These are phyloP conservation scores for Acrocephalus scirpaceus DNA, from an alignment of 2,797 vertebrate species.

Conservation along the genomic window DNA sequence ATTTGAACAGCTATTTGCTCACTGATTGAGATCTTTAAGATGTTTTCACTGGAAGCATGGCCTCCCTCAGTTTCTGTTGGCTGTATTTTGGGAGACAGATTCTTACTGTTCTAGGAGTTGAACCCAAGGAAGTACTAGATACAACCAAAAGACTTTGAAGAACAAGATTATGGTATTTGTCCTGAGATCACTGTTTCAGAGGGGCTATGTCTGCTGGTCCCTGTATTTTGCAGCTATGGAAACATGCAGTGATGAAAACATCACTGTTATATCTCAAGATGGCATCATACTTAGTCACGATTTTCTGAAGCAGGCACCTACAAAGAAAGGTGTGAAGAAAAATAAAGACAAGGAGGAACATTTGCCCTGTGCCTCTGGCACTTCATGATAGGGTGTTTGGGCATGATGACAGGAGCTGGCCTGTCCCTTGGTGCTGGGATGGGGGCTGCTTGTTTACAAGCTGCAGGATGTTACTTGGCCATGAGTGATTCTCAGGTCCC, in stretches of 20 bases:
- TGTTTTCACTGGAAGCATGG: not conserved
- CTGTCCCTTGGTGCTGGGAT: not conserved
- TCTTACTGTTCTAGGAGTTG: not conserved
- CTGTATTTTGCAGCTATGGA: not conserved
- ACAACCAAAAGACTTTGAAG: not conserved
- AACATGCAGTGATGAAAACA: not conserved
- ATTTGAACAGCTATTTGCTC: not conserved
- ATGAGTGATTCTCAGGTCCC: not conserved
- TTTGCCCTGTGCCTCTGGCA: accelerated
- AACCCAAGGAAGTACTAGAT: not conserved
- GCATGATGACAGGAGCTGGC: not conserved
- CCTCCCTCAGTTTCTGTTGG: not conserved
- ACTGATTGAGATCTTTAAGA: not conserved
- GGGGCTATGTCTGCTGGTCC: not conserved
- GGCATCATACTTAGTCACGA: not conserved
- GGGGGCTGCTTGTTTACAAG: not conserved
- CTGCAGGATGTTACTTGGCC: not conserved
- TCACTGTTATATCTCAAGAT: not conserved
- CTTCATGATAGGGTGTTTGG: not conserved
- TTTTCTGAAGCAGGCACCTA: not conserved
- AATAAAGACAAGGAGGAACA: not conserved
- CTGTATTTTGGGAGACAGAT: not conserved
- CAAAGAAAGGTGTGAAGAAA: not conserved
- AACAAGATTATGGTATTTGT: not conserved
- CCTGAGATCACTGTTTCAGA: not conserved